Evolutionary conservation across 2,113 vertebrate genomes (phyloP).

Genomic region (Mohoua ochrocephala): DNA sequence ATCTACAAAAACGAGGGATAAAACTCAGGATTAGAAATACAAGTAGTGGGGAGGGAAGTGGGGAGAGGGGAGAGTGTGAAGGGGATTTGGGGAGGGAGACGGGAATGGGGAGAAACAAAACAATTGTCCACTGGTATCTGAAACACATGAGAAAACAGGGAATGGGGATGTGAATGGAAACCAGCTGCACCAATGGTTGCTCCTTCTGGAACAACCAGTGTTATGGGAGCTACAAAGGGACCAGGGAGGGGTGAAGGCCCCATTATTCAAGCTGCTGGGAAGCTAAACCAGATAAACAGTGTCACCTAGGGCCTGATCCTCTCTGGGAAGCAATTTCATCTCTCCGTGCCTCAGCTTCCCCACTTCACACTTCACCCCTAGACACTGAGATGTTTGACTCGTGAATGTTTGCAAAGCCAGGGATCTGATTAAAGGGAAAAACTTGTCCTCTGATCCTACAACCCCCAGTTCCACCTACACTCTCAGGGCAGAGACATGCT

Average conservation of each 20-base stretch:
- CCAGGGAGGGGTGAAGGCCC: not conserved
- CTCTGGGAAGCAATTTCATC: not conserved
- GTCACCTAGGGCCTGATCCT: not conserved
- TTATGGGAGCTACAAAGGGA: not conserved
- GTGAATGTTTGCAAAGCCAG: not conserved
- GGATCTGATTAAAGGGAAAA: not conserved
- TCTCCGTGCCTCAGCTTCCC: not conserved
- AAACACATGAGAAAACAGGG: not conserved
- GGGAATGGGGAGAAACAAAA: conserved; percentile 5
- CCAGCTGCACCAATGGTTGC: not conserved
- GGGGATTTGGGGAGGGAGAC: not conserved
- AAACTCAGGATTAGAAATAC: conserved; percentile 81
- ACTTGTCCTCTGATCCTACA: not conserved
- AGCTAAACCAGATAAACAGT: not conserved
- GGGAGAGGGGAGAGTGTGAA: not conserved
- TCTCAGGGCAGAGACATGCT: not conserved
- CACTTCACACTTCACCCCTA: not conserved
- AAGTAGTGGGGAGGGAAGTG: not conserved
- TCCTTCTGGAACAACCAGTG: not conserved
- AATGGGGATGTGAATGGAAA: not conserved
- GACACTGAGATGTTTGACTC: not conserved
- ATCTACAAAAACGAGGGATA: conserved; percentile 96
- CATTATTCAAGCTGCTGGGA: not conserved
- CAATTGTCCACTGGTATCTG: not conserved
- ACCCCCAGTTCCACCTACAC: not conserved